Base-by-base conservation (phyloP, 2,797 vertebrate genomes). In the Acridotheres tristis region DNA sequence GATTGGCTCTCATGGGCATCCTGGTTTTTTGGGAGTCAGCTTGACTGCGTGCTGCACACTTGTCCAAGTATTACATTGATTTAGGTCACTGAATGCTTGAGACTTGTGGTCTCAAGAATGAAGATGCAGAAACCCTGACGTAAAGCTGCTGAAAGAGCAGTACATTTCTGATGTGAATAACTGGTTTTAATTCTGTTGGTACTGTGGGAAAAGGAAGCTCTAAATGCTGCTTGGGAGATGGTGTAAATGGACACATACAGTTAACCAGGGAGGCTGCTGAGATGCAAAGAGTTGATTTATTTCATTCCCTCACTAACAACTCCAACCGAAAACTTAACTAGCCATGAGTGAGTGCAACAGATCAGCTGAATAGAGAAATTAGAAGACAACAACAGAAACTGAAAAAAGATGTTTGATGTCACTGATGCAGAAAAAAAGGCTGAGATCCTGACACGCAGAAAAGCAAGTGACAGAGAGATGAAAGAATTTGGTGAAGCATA, bases 381-480 rank as follows among this genome's bases (percentile, higher is more conserved):
- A 63, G 76, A 83, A 74, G 55, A 67, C 51, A 88, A 45, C 12
- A 88, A 47, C 19, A 82, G 72, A 73, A 59, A 47, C 40, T 76
- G 63, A 79, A 76, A 74, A 58, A 73, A 30, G n/a, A 20, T 48
- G n/a, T 83, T 91, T 80, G 55, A 67, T 88, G 48, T 76, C 40
- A 74, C 27, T 6, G 9, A 62, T 2, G 32, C 40, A 0, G 7
- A 55, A 36, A 18, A 67, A 59, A 82, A 63, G 18, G 9, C n/a
- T 85, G 85, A 77, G 36, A 83, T 69, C 7, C 43, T 88, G 85
- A 71, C 30, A 30, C 7, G 13, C 53, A 91, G 72, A 83, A 71
- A 88, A 93, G 27, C 0, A 3, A 40, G 43, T 26, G 25, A 55
- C 48, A 63, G 67, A 61, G 38, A 86, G 40, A 63, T 84, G 21